Percentiles rank a stretch among this genome's conserved stretches.
Conservation (phyloP, 1,140 invertebrate species). For the Babylonia areolata region DNA sequence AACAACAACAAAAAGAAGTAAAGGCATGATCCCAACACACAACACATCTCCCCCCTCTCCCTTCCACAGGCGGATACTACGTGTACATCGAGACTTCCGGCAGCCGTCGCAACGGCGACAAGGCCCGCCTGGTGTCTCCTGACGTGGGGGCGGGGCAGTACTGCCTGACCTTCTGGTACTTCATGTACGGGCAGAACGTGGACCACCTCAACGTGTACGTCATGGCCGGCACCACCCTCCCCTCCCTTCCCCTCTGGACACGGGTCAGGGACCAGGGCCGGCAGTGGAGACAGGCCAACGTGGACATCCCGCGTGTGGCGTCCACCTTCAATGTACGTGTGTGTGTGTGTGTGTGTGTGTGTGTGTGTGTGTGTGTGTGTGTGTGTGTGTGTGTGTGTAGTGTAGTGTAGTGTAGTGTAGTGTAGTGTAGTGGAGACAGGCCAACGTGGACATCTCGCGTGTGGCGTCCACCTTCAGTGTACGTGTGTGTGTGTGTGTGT, state of each 20-base stretch:
- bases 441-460: slow-evolving; percentile 49
- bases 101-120: slow-evolving; percentile 44
- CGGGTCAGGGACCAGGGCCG: slow-evolving; percentile 64
- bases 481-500: no score
- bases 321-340: slow-evolving; percentile 54
- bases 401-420: no score
- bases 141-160: slow-evolving; percentile 61
- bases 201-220: slow-evolving; percentile 65
- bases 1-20: no score
- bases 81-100: slow-evolving; percentile 61
- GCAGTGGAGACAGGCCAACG: slow-evolving; percentile 57
- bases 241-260: slow-evolving; percentile 62
- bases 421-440: slow-evolving; percentile 64
- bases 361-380: no score
- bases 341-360: no score
- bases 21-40: no score
- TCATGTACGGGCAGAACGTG: slow-evolving; percentile 67
- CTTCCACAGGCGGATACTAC: slow-evolving; percentile 58
- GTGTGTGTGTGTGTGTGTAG: no score
- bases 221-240: slow-evolving; percentile 43
- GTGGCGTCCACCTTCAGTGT: slow-evolving; percentile 52
- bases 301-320: slow-evolving; percentile 48
- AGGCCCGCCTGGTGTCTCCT: slow-evolving; percentile 62
- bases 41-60: no score
- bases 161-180: slow-evolving; percentile 70